These are phyloP conservation scores for Mesochorus sp. DNA, from an alignment of 2,888 invertebrate species.

Conservation along the genomic window DNA sequence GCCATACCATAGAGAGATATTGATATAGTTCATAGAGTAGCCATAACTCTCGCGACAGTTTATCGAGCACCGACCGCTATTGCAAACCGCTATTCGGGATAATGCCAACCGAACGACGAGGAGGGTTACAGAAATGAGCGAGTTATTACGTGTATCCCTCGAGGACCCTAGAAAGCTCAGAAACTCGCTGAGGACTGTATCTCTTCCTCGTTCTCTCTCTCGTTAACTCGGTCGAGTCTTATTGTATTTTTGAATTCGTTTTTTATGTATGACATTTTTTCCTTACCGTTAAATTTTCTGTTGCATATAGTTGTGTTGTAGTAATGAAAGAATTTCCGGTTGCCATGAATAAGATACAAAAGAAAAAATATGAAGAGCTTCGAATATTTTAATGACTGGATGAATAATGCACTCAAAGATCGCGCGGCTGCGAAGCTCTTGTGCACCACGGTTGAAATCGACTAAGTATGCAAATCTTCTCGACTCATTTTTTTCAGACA, in stretches of 20 bases:
- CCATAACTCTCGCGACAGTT: conserved; percentile 63
- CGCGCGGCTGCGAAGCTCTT: neutral
- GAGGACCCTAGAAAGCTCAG: conserved; percentile 48
- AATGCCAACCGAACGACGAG: neutral
- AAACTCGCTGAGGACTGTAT: conserved; percentile 44
- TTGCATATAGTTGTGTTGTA: neutral
- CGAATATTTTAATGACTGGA: conserved; percentile 1
- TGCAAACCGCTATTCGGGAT: conserved; percentile 53
- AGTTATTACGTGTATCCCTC: conserved; percentile 50
- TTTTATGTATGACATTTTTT: neutral
- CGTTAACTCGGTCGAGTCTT: neutral
- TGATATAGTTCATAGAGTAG: conserved; percentile 41
- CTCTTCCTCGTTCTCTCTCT: neutral
- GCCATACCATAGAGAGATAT: conserved; percentile 13
- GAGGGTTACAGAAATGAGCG: conserved; percentile 27
- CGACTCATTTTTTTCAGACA: neutral
- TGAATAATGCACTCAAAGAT: neutral
- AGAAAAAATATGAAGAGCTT: neutral
- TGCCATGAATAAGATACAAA: conserved; percentile 3
- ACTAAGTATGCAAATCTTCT: neutral
- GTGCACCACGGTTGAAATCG: no score
- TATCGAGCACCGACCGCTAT: conserved; percentile 64
- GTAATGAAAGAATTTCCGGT: neutral
- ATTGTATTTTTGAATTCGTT: neutral
- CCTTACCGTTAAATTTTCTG: neutral